Conservation (phyloP, 1,140 invertebrate species). For the Drosophila pectinifera region DNA sequence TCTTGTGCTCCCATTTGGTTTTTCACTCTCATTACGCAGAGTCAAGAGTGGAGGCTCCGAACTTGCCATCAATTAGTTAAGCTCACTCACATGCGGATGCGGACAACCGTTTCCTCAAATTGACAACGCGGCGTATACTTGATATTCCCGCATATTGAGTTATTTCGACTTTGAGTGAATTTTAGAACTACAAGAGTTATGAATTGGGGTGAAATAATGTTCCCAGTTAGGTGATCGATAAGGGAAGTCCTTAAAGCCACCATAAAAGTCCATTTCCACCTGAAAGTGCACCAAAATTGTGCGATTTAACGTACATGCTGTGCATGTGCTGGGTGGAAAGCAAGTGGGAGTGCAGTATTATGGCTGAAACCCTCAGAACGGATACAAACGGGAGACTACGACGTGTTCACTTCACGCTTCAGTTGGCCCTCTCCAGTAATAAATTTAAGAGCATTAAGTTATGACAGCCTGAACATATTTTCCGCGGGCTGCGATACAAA, state of each 20-base stretch:
- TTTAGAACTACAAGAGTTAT: too few species aligned
- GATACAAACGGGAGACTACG: constrained; percentile 37
- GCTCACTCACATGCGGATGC: constrained; percentile 7
- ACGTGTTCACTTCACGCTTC: constrained; percentile 40
- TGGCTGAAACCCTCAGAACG: constrained; percentile 39
- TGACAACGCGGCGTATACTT: constrained; percentile 52
- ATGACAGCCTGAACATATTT: constrained; percentile 54
- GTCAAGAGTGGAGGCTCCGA: constrained; percentile 28
- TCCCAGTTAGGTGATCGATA: neutral
- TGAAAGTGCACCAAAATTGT: constrained; percentile 33
- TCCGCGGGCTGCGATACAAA: constrained; percentile 33
- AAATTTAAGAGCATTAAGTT: constrained; percentile 65
- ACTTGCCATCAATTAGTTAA: constrained; percentile 38
- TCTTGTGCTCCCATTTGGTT: constrained; percentile 48
- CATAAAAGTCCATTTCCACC: neutral
- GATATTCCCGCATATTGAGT: neutral
- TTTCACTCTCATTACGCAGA: constrained; percentile 62
- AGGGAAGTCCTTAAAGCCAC: constrained; percentile 5
- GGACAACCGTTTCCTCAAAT: constrained; percentile 12
- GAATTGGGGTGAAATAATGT: neutral
- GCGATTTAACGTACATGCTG: constrained; percentile 34
- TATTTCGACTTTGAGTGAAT: too few species aligned
- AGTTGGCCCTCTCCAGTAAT: constrained; percentile 27
- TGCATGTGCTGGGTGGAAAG: constrained; percentile 17
- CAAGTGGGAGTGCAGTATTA: constrained; percentile 36